phyloP scores from a whole-genome alignment of 2,113 vertebrate species.

The Drymodes brunneopygia region DNA sequence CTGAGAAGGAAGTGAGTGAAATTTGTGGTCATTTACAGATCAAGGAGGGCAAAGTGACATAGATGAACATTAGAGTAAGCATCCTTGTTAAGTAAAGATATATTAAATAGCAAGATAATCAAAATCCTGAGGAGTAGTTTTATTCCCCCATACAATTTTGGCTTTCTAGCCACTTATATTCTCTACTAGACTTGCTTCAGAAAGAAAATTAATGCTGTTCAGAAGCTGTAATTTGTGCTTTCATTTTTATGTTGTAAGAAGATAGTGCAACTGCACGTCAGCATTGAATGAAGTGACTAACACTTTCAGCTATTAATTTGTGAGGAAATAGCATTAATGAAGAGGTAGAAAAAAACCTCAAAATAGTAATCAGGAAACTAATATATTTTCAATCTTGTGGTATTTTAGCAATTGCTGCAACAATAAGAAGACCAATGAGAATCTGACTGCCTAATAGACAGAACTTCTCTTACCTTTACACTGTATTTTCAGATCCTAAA shows the following conservation, averaged over 20 bases:
- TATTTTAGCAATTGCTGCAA: not conserved
- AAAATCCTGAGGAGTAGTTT: not conserved
- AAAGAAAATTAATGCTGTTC: not conserved
- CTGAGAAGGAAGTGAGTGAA: not conserved
- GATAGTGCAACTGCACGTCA: not conserved
- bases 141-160: not conserved
- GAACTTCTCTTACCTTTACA: not conserved
- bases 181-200: not conserved
- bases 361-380: not conserved
- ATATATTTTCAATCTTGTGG: not conserved
- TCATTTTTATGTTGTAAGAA: not conserved
- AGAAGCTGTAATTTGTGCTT: not conserved
- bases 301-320: not conserved
- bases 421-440: not conserved
- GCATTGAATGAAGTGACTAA: not conserved
- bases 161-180: not conserved
- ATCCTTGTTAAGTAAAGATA: not conserved
- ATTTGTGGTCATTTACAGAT: not conserved
- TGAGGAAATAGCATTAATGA: not conserved
- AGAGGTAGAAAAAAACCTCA: not conserved
- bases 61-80: not conserved
- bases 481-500: not conserved
- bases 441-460: not conserved
- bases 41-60: not conserved
- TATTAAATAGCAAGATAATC: not conserved